These are phyloP conservation scores for Alviniconcha strummeri DNA, from an alignment of 2,888 invertebrate species.

Conservation along the genomic window DNA sequence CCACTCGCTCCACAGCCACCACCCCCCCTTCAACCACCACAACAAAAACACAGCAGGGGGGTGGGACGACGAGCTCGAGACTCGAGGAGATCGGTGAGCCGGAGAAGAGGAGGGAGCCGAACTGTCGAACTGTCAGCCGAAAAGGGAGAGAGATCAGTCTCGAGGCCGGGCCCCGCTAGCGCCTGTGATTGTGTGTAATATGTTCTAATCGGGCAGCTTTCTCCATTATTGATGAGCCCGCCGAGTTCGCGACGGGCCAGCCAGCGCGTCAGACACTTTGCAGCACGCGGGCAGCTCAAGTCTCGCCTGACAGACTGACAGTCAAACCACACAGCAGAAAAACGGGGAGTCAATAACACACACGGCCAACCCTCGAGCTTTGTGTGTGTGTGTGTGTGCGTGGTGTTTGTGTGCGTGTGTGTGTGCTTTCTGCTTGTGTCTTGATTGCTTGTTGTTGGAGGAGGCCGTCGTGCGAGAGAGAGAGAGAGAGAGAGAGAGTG, in stretches of 20 bases:
- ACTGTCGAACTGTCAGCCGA: not conserved
- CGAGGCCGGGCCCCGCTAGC: not conserved
- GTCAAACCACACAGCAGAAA: not conserved
- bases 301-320: not conserved
- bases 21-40: not conserved
- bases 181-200: constrained; percentile 39
- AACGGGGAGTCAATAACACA: not conserved
- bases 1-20: not conserved
- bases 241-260: constrained; percentile 3
- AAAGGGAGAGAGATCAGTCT: not conserved
- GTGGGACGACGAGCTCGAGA: not conserved
- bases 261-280: constrained; percentile 12
- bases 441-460: too few relatives aligned
- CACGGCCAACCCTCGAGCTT: not conserved
- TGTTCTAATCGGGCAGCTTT: constrained; percentile 40
- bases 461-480: too few relatives aligned
- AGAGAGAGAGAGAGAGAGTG: too few relatives aligned
- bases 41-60: not conserved
- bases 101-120: not conserved
- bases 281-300: not conserved
- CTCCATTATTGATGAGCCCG: constrained; percentile 42
- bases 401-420: not conserved
- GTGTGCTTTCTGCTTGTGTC: not conserved
- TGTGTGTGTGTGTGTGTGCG: not conserved
- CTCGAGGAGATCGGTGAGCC: not conserved